Evolutionary conservation across 2,888 invertebrate genomes (phyloP).

Genomic region (Anoplius nigerrimus): DNA sequence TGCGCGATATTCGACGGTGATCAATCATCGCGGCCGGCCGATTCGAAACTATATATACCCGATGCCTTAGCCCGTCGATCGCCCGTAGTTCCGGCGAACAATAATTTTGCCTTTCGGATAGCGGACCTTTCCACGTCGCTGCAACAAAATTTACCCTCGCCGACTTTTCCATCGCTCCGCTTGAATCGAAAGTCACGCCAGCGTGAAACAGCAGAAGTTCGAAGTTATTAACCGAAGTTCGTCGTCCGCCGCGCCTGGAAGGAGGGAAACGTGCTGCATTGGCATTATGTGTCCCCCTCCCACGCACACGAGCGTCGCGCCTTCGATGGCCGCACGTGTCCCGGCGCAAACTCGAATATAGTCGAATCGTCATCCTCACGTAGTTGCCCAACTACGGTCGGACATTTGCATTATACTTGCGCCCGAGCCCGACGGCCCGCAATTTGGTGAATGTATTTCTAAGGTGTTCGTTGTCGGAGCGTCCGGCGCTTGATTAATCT

Average conservation of each 20-base stretch:
- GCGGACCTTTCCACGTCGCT: too few relatives aligned
- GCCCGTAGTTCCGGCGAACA: too few relatives aligned
- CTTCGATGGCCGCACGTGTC: neutral
- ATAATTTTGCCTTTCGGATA: too few relatives aligned
- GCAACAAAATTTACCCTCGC: too few relatives aligned
- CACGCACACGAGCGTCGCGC: too few relatives aligned
- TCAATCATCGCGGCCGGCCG: too few relatives aligned
- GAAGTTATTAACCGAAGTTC: slow-evolving; percentile 35
- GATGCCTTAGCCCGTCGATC: too few relatives aligned
- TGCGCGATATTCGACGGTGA: too few relatives aligned
- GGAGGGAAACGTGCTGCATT: slow-evolving; percentile 17
- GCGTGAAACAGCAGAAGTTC: slow-evolving; percentile 34
- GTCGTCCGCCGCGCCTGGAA: neutral
- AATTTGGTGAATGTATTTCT: neutral
- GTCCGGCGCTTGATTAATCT: too few relatives aligned
- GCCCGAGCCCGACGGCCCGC: neutral
- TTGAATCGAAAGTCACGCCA: slow-evolving; percentile 23
- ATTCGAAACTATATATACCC: too few relatives aligned
- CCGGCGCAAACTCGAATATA: neutral
- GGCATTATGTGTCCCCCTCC: slow-evolving; percentile 7
- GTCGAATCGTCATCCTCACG: neutral
- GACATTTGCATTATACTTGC: slow-evolving; percentile 1
- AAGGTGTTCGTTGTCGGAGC: too few relatives aligned
- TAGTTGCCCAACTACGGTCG: neutral
- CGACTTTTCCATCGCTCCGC: slow-evolving; percentile 4